Evolutionary conservation across 1,140 invertebrate genomes (phyloP), one percentile per base, ranked within the genome.

Genomic region (Dolichoris vasculosae): DNA sequence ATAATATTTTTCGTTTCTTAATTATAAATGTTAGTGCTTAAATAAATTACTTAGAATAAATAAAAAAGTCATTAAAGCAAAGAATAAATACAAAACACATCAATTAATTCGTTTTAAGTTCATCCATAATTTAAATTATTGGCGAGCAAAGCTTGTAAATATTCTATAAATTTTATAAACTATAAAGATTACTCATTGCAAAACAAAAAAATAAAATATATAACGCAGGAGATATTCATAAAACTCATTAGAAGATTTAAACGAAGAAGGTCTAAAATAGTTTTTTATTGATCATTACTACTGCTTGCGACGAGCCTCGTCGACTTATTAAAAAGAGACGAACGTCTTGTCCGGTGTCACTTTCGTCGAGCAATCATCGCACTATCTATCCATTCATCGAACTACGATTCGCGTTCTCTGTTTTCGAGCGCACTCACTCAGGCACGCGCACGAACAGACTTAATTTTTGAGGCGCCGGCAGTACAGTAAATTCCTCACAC

Each of bases 381-480:
- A 40, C 55, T 35, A 20, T 23, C 81, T 8, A 48, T 26, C 23
- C 55, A 26, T 59, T 17, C 26, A 63, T 63, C 59, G 26, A 63
- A 55, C 48, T 51, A 51, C 48, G 43, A 83, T 63, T 83, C 38
- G 71, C 69, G 69, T 20, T 15, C 51, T 32, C 51, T 13, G n/a
- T 51, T 77, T 51, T 30, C 73, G 20, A 6, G 38, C 63, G 13
- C 63, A 7, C n/a, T 26, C 32, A n/a, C 76, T 20, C 76, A 78
- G 32, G n/a, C n/a, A n/a, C n/a, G 26, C 40, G 73, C 43, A 46
- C 63, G 81, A 8, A 26, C 43, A 51, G 82, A 83, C 82, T 84
- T 84, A 80, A 80, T 80, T 73, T 80, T 35, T 77, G 64, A 73
- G 77, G 83, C 83, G 83, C 83, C 83, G 64, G n/a, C 48, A 59